Base-by-base conservation (phyloP, 2,797 vertebrate species). In the Intellagama lesueurii region DNA sequence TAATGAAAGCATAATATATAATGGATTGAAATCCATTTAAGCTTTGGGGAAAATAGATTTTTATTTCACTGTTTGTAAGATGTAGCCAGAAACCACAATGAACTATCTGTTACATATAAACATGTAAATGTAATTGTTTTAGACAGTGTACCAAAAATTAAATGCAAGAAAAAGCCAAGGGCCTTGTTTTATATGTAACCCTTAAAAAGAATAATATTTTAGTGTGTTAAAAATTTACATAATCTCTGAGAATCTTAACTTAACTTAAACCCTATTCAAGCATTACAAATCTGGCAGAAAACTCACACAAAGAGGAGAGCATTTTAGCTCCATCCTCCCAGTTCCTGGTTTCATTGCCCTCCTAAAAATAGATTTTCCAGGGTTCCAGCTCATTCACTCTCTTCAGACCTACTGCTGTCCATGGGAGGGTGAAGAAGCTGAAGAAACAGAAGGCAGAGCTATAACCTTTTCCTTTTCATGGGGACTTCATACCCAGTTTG, bases 81-180 rank as follows among this genome's bases (percentile, higher is more conserved):
- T 82, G 56, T 76, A 72, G 32, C 60, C 1, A 90, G 76, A 85
- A 85, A 85, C 86, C 86, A 5, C 86, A 88, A 88, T 24, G 69
- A 91, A 91, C 91, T 84, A 44, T 81, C 80, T 0, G 24, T 72
- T 70, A 26, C 19, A 24, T 5, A 87, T 60, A 26, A 73, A 77
- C 73, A 49, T 40, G 44, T 89, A 64, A 9, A 64, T 35, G 89
- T 91, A 80, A 56, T 85, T 75, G 52, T 32, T 85, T 70, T 89
- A 88, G 68, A 90, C 85, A 60, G 86, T 4, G 24, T 35, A 90
- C 91, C 19, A 92, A 91, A 68, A 91, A 68, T 30, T n/a, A 49
- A 85, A 73, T 0, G 0, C 60, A 47, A 90, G 69, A 49, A 78
- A 94, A 90, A 80, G 60, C 85, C 77, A 81, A 52, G 7, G 14